These are phyloP conservation scores for Onychostruthus taczanowskii DNA, from an alignment of 2,113 vertebrate genomes.

Conservation along the genomic window DNA sequence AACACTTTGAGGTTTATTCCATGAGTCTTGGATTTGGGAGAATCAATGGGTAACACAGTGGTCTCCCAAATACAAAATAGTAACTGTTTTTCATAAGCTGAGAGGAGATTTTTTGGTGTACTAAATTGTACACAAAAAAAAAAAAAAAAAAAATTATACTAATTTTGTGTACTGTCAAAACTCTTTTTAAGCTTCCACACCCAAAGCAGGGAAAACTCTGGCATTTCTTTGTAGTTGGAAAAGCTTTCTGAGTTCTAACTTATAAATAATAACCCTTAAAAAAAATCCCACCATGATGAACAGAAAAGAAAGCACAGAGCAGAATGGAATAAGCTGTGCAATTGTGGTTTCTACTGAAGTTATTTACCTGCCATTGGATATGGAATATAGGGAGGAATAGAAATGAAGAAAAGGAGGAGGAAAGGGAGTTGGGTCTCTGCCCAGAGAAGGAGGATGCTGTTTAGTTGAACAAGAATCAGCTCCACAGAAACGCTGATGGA, in stretches of 20 bases:
- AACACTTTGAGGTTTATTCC: neutral
- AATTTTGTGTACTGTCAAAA: neutral
- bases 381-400: neutral
- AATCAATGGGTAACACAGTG: neutral
- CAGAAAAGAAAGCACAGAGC: neutral
- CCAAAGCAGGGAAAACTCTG: neutral
- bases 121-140: neutral
- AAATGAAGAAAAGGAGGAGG: neutral
- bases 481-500: neutral
- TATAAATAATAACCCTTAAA: neutral
- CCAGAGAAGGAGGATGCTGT: neutral
- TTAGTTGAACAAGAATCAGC: neutral
- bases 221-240: neutral
- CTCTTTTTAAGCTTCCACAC: neutral
- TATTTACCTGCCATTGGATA: neutral
- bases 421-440: neutral
- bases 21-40: neutral
- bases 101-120: neutral
- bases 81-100: neutral
- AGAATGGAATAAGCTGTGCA: neutral
- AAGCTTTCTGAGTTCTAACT: neutral
- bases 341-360: neutral
- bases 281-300: neutral
- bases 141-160: too few relatives aligned
- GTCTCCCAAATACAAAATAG: neutral